Evolutionary conservation across 1,140 invertebrate genomes (phyloP), one percentile per base, ranked within the genome.

Genomic region (Drosophila pallidifrons): DNA sequence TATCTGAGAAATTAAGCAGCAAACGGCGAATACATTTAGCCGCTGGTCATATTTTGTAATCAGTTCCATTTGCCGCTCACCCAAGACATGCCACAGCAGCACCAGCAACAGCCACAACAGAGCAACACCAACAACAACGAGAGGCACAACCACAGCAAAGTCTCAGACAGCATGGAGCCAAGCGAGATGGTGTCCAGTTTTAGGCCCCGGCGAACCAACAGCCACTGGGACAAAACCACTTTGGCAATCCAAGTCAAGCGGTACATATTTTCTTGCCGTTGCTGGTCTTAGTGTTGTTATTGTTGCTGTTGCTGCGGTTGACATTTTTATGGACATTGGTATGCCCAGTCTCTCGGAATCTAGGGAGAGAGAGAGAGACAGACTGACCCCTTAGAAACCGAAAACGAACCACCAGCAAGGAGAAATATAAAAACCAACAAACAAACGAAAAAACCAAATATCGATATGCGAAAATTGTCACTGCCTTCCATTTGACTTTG

Each of bases 31-130:
- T 90, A 91, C 81, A 82, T 90, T 90, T 90, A 82, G 82, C 86
- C 82, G 87, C 85, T 74, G 83, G 83, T 88, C 83, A 88, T 88
- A 88, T 88, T 88, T 88, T 88, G 83, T 88, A 88, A 88, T 88
- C 83, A 88, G 83, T 83, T 88, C 89, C 82, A 82, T 91, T 90
- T 87, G 90, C 90, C 89, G 89, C 91, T 91, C 83, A 76, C 85
- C 90, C 88, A 80, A 91, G 85, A 89, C 91, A 91, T 91, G 89
- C 88, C 90, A 91, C 81, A 78, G 64, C 73, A 78, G 59, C 51
- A 1, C 43, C 68, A 65, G 28, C 57, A 45, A 67, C 68, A 81
- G 30, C 30, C 30, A 32, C 30, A 32, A 32, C 30, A 32, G 30
- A 32, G 30, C 30, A 32, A 61, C 66, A 72, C 45, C 77, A 77